phyloP scores from a whole-genome alignment of 2,797 vertebrate species.

The Myotis vivesi region DNA sequence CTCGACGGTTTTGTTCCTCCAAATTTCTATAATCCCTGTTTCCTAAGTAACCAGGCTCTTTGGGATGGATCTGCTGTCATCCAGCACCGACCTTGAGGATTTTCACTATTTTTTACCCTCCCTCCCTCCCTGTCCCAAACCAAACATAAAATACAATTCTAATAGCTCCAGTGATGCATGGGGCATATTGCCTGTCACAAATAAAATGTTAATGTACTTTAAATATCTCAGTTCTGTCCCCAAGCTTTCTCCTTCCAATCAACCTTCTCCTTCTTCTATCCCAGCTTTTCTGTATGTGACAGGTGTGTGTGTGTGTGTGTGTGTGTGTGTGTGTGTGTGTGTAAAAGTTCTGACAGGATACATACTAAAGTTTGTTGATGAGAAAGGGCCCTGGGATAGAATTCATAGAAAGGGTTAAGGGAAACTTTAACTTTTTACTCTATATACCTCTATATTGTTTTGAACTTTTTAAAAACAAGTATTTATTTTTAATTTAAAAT shows the following conservation, averaged over 20 bases:
- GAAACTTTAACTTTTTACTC: neutral
- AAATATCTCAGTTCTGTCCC: neutral
- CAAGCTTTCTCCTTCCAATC: neutral
- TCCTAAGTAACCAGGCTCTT: neutral
- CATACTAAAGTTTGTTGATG: neutral
- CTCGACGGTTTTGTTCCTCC: neutral
- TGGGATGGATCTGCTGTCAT: neutral
- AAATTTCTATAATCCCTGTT: neutral
- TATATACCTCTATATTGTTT: neutral
- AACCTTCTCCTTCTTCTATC: neutral
- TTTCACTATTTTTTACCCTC: slow-evolving; percentile 29
- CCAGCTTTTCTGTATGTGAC: neutral
- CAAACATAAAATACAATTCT: neutral
- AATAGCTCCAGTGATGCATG: neutral
- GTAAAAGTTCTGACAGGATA: neutral
- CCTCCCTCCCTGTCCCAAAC: neutral
- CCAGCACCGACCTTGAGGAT: neutral
- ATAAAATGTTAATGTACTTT: neutral
- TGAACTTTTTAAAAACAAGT: neutral
- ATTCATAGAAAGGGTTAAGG: neutral
- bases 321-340: neutral
- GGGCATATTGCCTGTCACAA: neutral
- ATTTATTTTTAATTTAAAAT: slow-evolving; percentile 45
- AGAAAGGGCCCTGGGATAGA: neutral
- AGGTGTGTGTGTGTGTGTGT: neutral